Percentiles rank a stretch among this genome's conserved stretches.
Evolutionary conservation across 2,113 vertebrate species (phyloP).

Genomic region (Alligator sinensis): DNA sequence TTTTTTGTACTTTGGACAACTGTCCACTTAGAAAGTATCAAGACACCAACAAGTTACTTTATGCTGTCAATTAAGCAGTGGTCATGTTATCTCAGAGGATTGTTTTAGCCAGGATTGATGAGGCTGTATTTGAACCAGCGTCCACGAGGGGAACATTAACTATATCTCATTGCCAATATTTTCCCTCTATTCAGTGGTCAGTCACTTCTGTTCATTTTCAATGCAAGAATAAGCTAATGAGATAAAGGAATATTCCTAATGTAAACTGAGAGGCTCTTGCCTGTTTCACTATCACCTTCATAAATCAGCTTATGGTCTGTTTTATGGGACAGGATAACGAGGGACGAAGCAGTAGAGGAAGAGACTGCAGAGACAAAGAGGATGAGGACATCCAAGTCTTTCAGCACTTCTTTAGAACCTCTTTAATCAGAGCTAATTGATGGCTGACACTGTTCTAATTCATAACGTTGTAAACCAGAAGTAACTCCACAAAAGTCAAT

Average conservation of each 20-base stretch:
- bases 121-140: not conserved
- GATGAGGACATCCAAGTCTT: not conserved
- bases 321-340: not conserved
- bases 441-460: not conserved
- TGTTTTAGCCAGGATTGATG: not conserved
- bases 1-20: not conserved
- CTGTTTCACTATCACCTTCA: not conserved
- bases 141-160: not conserved
- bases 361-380: not conserved
- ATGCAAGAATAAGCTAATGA: not conserved
- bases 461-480: not conserved
- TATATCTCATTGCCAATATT: not conserved
- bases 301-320: not conserved
- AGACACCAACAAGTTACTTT: not conserved
- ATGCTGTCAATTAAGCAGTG: not conserved
- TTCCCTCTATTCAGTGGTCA: fast-evolving
- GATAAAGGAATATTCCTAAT: not conserved
- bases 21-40: not conserved
- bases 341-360: not conserved
- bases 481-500: not conserved
- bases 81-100: not conserved
- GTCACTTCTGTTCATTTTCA: not conserved
- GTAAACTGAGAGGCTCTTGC: fast-evolving
- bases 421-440: not conserved
- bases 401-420: not conserved